phyloP scores from a whole-genome alignment of 1,140 invertebrate species.

The Anagrus nilaparvatae region DNA sequence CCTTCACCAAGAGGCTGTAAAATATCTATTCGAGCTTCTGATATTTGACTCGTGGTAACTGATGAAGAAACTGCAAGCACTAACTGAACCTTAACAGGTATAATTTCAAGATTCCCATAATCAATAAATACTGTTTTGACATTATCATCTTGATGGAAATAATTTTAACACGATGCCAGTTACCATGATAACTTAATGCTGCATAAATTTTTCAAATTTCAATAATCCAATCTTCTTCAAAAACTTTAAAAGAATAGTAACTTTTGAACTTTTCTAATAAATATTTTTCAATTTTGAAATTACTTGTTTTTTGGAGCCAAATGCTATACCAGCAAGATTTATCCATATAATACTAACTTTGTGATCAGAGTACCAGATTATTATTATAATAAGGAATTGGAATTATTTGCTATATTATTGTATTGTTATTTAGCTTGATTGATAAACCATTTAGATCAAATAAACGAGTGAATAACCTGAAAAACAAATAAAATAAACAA shows the following conservation, averaged over 20 bases:
- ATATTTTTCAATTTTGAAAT: slow-evolving; percentile 33
- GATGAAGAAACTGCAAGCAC: slow-evolving; percentile 40
- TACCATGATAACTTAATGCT: slow-evolving; percentile 47
- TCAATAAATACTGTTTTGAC: slow-evolving; percentile 39
- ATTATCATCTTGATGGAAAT: neutral
- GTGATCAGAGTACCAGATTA: slow-evolving; percentile 44
- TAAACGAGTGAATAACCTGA: slow-evolving; percentile 48
- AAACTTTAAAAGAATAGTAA: slow-evolving; percentile 43
- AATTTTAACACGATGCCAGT: slow-evolving; percentile 43
- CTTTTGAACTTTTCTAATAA: slow-evolving; percentile 45
- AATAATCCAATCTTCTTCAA: slow-evolving; percentile 25
- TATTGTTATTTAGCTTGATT: slow-evolving; percentile 43
- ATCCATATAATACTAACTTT: slow-evolving; percentile 41
- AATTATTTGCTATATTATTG: slow-evolving; percentile 39
- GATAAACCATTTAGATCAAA: slow-evolving; percentile 47
- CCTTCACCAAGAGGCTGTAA: slow-evolving; percentile 21
- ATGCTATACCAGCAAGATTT: slow-evolving; percentile 44
- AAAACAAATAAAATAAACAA: slow-evolving; percentile 20
- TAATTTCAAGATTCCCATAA: slow-evolving; percentile 42
- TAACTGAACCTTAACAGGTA: slow-evolving; percentile 30
- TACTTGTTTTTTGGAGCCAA: slow-evolving; percentile 47
- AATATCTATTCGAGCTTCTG: slow-evolving; percentile 25
- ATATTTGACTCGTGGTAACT: slow-evolving; percentile 27
- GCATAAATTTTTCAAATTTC: slow-evolving; percentile 46
- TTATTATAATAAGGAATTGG: slow-evolving; percentile 46